phyloP scores from a whole-genome alignment of 2,888 invertebrate species.

The Epinotia nisella region DNA sequence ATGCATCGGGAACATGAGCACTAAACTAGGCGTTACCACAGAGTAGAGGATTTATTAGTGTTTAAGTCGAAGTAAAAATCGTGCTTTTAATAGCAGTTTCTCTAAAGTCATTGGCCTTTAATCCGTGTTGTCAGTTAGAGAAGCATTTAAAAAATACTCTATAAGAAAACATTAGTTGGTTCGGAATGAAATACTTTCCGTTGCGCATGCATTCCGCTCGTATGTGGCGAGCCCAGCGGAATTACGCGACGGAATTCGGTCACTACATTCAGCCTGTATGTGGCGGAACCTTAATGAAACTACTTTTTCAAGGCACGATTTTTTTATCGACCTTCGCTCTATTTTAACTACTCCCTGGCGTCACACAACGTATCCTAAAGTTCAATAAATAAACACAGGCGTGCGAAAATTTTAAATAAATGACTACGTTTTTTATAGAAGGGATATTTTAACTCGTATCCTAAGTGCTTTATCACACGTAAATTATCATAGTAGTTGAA shows the following conservation, averaged over 20 bases:
- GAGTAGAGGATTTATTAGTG: neutral
- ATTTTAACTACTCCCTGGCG: neutral
- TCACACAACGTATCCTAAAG: constrained; percentile 43
- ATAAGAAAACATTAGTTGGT: too few species aligned
- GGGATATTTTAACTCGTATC: constrained; percentile 44
- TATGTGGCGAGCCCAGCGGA: too few species aligned
- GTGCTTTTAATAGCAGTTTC: neutral
- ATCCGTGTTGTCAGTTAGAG: too few species aligned
- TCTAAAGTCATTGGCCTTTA: neutral
- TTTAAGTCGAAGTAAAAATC: neutral
- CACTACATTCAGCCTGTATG: too few species aligned
- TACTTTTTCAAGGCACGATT: neutral
- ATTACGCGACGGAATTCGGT: too few species aligned
- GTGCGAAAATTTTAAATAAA: constrained; percentile 49
- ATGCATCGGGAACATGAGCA: constrained; percentile 58
- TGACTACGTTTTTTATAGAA: constrained; percentile 50
- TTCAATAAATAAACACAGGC: constrained; percentile 50
- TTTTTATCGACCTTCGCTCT: neutral
- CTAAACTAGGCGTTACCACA: constrained; percentile 47
- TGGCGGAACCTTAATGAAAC: neutral
- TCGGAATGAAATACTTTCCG: too few species aligned
- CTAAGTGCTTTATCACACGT: constrained; percentile 68
- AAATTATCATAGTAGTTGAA: constrained; percentile 53
- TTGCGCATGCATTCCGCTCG: too few species aligned
- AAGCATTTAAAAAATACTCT: too few species aligned